Base-by-base conservation (phyloP, 1,140 invertebrate species). In the Subanguina moxae region DNA sequence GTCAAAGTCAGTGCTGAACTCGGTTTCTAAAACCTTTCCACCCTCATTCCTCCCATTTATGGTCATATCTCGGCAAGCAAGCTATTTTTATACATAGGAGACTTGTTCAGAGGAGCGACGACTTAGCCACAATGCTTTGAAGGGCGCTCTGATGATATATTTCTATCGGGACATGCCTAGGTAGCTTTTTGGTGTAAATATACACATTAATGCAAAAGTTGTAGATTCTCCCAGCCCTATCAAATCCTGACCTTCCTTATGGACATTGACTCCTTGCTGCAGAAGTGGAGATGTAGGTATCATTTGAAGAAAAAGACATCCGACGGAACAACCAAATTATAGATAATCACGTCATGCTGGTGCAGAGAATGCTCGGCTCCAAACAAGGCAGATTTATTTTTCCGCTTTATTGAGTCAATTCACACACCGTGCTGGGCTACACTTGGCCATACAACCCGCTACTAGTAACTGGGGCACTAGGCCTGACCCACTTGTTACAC, bases 341-440 rank as follows among this genome's bases (percentile, higher is more conserved):
- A 97, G 94, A 96, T 84, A 97, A 97, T 85, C 95, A 99, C 82
- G 91, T 97, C 23, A 88, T 95, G 73, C 90, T 98, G 89, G 95
- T 97, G n/a, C 94, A 97, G 84, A 87, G 94, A 81, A 97, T 98
- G 94, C 93, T 99, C 74, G 95, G 95, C 8, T 93, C 91, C 1
- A 92, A 94, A 81, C 92, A 93, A 80, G 95, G 95, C 32, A 97
- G 3, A 7, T 52, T 19, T 25, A 52, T 7, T 15, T 52, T 15
- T n/a, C n/a, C n/a, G n/a, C n/a, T n/a, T n/a, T n/a, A n/a, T n/a
- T n/a, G n/a, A n/a, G n/a, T n/a, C n/a, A n/a, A n/a, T n/a, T n/a
- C n/a, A n/a, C n/a, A n/a, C n/a, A n/a, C n/a, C n/a, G n/a, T n/a
- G n/a, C n/a, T n/a, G n/a, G n/a, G n/a, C n/a, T n/a, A n/a, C n/a